These are phyloP conservation scores for Boloria euphrosyne DNA, from an alignment of 2,888 invertebrate genomes.

Conservation along the genomic window DNA sequence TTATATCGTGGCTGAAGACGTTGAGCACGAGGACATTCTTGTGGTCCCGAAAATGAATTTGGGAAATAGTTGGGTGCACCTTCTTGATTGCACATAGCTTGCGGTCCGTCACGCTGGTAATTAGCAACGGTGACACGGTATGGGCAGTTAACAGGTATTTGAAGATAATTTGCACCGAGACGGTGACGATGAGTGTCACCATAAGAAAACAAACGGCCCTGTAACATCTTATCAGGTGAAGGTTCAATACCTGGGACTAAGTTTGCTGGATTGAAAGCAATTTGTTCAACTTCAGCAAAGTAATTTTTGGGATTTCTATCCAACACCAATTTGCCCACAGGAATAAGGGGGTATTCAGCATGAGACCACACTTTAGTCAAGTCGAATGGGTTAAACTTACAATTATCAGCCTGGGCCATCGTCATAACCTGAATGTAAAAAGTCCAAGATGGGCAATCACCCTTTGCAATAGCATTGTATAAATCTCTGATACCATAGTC, in stretches of 20 bases:
- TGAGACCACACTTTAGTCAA: slow-evolving; percentile 96
- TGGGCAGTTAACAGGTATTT: slow-evolving; percentile 97
- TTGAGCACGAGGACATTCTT: slow-evolving; percentile 85
- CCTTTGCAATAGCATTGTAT: slow-evolving; percentile 91
- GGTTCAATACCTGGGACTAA: slow-evolving; percentile 96
- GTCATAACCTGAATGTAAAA: slow-evolving; percentile 95
- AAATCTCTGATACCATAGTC: slow-evolving; percentile 95
- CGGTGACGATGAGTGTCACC: slow-evolving; percentile 93
- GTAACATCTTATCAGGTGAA: slow-evolving; percentile 96
- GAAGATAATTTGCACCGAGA: slow-evolving; percentile 95
- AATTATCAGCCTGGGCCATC: slow-evolving; percentile 89
- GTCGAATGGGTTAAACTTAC: slow-evolving; percentile 95
- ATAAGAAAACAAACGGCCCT: slow-evolving; percentile 93
- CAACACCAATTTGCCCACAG: slow-evolving; percentile 92
- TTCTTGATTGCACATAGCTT: slow-evolving; percentile 89
- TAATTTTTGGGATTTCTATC: slow-evolving; percentile 95
- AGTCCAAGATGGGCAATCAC: slow-evolving; percentile 89
- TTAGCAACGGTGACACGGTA: slow-evolving; percentile 86
- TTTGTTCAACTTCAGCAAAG: slow-evolving; percentile 96
- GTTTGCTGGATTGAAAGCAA: slow-evolving; percentile 94
- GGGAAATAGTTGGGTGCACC: slow-evolving; percentile 97
- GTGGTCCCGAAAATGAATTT: slow-evolving; percentile 96
- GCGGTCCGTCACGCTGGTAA: slow-evolving; percentile 95
- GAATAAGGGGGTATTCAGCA: slow-evolving; percentile 91
- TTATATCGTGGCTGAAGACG: slow-evolving; percentile 81